Evolutionary conservation across 2,888 invertebrate genomes (phyloP).

Genomic region (Bellardia pandia): DNA sequence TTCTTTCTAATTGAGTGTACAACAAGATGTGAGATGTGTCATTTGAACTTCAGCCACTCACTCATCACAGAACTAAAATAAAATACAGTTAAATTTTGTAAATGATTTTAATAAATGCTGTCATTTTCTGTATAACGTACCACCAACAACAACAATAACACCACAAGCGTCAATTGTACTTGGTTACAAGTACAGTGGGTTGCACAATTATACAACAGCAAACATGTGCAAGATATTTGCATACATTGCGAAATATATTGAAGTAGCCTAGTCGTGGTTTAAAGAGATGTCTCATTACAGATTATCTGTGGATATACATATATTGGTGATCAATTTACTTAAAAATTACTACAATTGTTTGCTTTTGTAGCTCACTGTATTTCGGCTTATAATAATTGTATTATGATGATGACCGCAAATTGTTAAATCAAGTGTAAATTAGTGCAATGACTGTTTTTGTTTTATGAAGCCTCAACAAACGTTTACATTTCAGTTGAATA

Average conservation of each 20-base stretch:
- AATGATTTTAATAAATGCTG: conserved; percentile 51
- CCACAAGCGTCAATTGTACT: not conserved
- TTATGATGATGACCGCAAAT: conserved; percentile 43
- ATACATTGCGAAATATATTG: not conserved
- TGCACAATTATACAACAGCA: not conserved
- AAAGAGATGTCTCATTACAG: not conserved
- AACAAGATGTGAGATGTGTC: conserved; percentile 43
- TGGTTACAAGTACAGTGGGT: conserved; percentile 23
- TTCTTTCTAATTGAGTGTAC: conserved; percentile 17
- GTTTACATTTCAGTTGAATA: conserved; percentile 34
- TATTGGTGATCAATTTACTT: too few relatives aligned
- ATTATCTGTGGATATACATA: too few relatives aligned
- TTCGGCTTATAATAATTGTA: not conserved
- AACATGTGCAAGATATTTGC: not conserved
- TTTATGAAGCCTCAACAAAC: conserved; percentile 31
- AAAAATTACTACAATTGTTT: too few relatives aligned
- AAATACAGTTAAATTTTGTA: conserved; percentile 38
- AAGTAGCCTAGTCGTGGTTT: not conserved
- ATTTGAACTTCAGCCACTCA: conserved; percentile 45
- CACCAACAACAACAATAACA: conserved; percentile 36
- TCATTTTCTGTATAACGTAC: conserved; percentile 18
- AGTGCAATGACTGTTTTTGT: conserved; percentile 1
- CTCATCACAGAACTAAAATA: conserved; percentile 18
- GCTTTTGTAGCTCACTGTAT: not conserved
- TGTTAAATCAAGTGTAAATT: conserved; percentile 44